Evolutionary conservation across 2,113 vertebrate genomes (phyloP), one percentile per base, ranked within the genome.

Genomic region (Ptyas mucosa): DNA sequence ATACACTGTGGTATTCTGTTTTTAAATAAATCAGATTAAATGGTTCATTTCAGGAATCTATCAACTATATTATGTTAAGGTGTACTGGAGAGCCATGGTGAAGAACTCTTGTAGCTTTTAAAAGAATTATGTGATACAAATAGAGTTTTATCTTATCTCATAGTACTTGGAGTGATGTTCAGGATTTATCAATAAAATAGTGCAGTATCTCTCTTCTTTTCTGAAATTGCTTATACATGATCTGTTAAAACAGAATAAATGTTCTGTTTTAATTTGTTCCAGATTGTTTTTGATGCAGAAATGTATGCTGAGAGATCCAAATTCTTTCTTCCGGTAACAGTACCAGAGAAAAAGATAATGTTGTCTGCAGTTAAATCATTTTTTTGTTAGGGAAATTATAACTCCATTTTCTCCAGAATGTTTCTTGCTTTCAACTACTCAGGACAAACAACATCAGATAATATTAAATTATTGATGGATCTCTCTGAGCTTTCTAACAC

Each of bases 11-110:
- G 91, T 91, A 55, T 87, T 91, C 11, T 85, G 34, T 52, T 86
- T 75, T 21, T 53, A 64, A 95, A 93, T 90, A 91, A 93, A 57
- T 93, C 55, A 92, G 26, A 15, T 88, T 24, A 93, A 95, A 93
- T 26, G 12, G 86, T 55, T 43, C 18, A 91, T 91, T 91, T 4
- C 9, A n/a, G 61, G 94, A 94, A 94, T 88, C 5, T 54, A 39
- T 46, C 29, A 89, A 94, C 34, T 89, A 11, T 15, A 5, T 52
- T 94, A 11, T 86, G 8, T 91, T 93, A 11, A 39, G 61, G 34
- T 87, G 46, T 52, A 64, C 43, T 24, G 55, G 46, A 26, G 43
- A 11, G 8, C 5, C 55, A 87, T 29, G 23, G 46, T 46, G 26
- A 90, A 24, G 5, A 23, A 21, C 18, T 4, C 20, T 49, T 6